phyloP scores from a whole-genome alignment of 1,140 invertebrate genomes.

The Heliothis subflexa region DNA sequence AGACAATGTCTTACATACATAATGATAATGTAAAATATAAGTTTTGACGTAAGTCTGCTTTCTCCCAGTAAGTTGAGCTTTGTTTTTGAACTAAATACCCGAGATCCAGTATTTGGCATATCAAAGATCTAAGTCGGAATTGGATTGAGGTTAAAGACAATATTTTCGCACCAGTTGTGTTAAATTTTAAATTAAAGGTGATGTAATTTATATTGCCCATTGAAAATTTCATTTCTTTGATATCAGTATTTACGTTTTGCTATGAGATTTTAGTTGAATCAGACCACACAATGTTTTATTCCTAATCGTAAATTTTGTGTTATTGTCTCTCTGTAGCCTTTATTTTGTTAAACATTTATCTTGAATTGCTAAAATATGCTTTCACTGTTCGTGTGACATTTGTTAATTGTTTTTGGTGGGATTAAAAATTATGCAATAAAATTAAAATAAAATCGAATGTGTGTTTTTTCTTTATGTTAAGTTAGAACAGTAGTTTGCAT shows the following conservation, averaged over 20 bases:
- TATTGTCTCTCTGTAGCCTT: constrained; percentile 12
- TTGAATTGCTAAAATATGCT: constrained; percentile 50
- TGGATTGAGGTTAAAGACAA: constrained; percentile 75
- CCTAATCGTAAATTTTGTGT: background rate
- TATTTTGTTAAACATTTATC: constrained; percentile 27
- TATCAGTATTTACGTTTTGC: constrained; percentile 42
- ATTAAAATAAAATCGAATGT: constrained; percentile 53
- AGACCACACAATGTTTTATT: constrained; percentile 11
- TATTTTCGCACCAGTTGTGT: constrained; percentile 59
- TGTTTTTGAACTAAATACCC: constrained; percentile 26
- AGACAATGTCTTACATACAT: constrained; percentile 55
- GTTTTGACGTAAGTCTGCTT: constrained; percentile 21
- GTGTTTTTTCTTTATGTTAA: constrained; percentile 43
- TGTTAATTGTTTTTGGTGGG: constrained; percentile 73
- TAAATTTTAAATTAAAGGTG: background rate
- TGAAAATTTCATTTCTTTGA: constrained; percentile 34
- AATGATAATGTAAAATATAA: constrained; percentile 49
- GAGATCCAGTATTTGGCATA: constrained; percentile 56
- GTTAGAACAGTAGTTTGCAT: too few relatives aligned
- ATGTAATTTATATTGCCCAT: background rate
- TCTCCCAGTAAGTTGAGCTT: constrained; percentile 36
- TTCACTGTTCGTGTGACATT: constrained; percentile 63
- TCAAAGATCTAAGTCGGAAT: constrained; percentile 56
- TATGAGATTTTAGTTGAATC: constrained; percentile 7
- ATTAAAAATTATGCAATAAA: constrained; percentile 76